Evolutionary conservation across 2,888 invertebrate genomes (phyloP).

Genomic region (Fragum sueziense): DNA sequence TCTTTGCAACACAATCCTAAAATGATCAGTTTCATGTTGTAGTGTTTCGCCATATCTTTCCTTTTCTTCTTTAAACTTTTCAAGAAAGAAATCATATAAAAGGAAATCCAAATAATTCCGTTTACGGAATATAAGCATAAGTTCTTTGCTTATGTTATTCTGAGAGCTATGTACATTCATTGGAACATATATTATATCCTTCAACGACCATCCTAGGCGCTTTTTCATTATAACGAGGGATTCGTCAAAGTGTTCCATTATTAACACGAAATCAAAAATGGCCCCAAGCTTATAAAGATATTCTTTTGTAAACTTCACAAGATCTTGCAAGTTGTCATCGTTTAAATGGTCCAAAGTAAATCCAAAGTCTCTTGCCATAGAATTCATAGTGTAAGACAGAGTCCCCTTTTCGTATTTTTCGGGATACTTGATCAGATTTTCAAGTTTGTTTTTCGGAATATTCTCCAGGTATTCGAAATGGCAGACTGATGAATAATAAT

Average conservation of each 20-base stretch:
- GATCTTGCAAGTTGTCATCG: background rate
- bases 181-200: conserved; percentile 4
- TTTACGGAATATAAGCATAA: background rate
- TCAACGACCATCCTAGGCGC: too few species aligned
- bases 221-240: conserved; percentile 5
- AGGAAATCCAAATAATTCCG: conserved; percentile 8
- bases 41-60: background rate
- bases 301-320: background rate
- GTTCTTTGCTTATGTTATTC: background rate
- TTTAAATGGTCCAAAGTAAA: background rate
- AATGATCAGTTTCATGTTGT: background rate
- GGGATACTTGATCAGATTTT: background rate
- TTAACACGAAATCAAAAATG: conserved; percentile 10
- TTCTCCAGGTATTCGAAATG: too few species aligned
- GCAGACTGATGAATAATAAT: background rate
- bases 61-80: too few species aligned
- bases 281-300: conserved; percentile 4
- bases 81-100: background rate
- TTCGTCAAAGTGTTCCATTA: conserved; percentile 5
- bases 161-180: background rate
- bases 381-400: too few species aligned
- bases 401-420: conserved; percentile 9
- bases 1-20: background rate
- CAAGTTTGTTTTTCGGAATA: too few species aligned
- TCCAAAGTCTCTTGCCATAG: conserved; percentile 20